These are phyloP conservation scores for Aeoliscus strigatus DNA, from an alignment of 2,797 vertebrate species.

Conservation along the genomic window DNA sequence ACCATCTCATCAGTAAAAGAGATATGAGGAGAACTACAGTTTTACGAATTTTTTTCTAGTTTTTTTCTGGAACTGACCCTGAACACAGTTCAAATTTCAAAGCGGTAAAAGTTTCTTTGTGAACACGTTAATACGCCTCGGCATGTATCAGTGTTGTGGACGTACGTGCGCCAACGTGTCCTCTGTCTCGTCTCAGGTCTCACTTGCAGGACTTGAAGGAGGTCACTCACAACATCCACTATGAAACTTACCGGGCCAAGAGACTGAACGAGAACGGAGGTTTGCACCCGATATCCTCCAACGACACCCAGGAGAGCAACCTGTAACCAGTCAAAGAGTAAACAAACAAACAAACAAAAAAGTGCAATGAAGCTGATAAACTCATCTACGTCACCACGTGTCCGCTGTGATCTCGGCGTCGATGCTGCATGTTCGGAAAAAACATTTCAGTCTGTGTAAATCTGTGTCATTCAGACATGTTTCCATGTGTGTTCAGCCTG, in stretches of 20 bases:
- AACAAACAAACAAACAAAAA: conserved; percentile 6
- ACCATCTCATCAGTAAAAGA: no score
- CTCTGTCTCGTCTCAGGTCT: conserved; percentile 72
- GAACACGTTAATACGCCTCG: no score
- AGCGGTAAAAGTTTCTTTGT: no score
- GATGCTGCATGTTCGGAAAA: conserved; percentile 65
- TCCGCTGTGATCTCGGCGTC: conserved; percentile 45
- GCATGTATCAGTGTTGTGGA: not conserved
- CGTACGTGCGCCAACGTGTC: not conserved
- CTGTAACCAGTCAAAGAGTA: conserved; percentile 72
- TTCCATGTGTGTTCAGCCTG: conserved; percentile 5
- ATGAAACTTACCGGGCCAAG: conserved; percentile 95
- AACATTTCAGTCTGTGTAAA: conserved; percentile 45
- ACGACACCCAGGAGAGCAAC: conserved; percentile 82
- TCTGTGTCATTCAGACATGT: conserved; percentile 38
- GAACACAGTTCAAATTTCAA: no score
- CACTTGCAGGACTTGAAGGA: conserved; percentile 98
- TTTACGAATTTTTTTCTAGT: no score
- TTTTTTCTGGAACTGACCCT: no score
- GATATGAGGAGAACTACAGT: no score
- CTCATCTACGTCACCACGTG: no score
- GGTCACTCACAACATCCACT: conserved; percentile 98
- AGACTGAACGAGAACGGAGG: conserved; percentile 93
- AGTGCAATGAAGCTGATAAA: conserved; percentile 41
- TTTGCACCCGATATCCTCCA: conserved; percentile 85